Evolutionary conservation across 2,113 vertebrate species (phyloP).

Genomic region (Ardeotis arabs): DNA sequence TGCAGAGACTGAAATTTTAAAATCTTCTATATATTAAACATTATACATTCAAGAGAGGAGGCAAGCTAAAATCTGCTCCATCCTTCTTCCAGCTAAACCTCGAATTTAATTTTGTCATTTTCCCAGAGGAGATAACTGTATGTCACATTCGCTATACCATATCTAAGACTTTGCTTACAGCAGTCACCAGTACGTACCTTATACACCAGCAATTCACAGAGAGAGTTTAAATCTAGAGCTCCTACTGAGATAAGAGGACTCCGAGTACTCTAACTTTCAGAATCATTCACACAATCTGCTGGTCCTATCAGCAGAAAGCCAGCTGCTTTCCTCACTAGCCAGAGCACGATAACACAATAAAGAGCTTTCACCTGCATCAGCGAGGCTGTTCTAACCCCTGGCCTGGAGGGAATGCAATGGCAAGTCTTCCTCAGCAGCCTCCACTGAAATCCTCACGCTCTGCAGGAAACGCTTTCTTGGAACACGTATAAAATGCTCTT

Average conservation of each 20-base stretch:
- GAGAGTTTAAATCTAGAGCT: not conserved
- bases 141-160: rapidly evolving
- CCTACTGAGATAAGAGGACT: not conserved
- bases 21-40: not conserved
- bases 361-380: not conserved
- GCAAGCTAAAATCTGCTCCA: not conserved
- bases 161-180: not conserved
- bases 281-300: not conserved
- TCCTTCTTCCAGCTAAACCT: not conserved
- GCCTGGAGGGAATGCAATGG: not conserved
- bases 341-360: not conserved
- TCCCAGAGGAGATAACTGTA: not conserved
- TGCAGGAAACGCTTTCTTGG: not conserved
- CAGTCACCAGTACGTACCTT: not conserved
- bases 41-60: not conserved
- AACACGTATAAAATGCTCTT: not conserved
- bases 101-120: not conserved
- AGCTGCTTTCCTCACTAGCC: not conserved
- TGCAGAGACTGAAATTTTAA: not conserved
- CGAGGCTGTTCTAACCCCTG: not conserved
- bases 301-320: not conserved
- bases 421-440: not conserved
- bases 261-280: not conserved
- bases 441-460: not conserved
- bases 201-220: not conserved